Percentiles rank a stretch among this genome's conserved stretches.
These are phyloP conservation scores for Gonatopus flavifemur DNA, from an alignment of 1,140 invertebrate species.

Conservation along the genomic window DNA sequence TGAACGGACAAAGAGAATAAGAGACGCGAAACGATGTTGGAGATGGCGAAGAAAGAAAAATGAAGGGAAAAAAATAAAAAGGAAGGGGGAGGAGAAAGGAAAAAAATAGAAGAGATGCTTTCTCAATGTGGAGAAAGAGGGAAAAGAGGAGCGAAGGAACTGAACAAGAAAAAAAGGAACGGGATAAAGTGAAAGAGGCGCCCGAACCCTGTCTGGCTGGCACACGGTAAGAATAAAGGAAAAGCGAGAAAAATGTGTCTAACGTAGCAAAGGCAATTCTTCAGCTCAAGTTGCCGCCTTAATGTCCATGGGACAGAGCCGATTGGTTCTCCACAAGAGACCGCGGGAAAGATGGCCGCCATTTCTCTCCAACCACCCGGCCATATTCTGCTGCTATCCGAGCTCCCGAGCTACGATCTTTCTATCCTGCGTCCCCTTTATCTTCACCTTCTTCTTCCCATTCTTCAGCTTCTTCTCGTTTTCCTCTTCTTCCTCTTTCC, in stretches of 20 bases:
- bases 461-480: background rate
- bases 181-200: slow-evolving; percentile 31
- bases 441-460: slow-evolving; percentile 18
- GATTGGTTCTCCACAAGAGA: slow-evolving; percentile 59
- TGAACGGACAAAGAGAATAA: slow-evolving; percentile 55
- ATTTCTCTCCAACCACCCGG: slow-evolving; percentile 59
- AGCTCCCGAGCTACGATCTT: background rate
- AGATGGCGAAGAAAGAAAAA: slow-evolving; percentile 10
- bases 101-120: background rate
- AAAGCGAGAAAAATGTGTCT: slow-evolving; percentile 62
- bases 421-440: slow-evolving; percentile 13
- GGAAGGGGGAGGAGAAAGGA: slow-evolving; percentile 1
- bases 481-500: slow-evolving; percentile 15
- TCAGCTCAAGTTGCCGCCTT: slow-evolving; percentile 59
- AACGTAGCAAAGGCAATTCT: slow-evolving; percentile 59
- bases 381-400: slow-evolving; percentile 34
- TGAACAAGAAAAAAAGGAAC: slow-evolving; percentile 26
- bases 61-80: background rate
- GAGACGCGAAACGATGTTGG: slow-evolving; percentile 47
- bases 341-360: slow-evolving; percentile 59
- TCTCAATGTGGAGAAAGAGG: background rate
- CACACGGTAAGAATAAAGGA: slow-evolving; percentile 55
- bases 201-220: slow-evolving; percentile 31
- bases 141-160: slow-evolving; percentile 15
- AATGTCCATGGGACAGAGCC: slow-evolving; percentile 51